phyloP scores from a whole-genome alignment of 2,113 vertebrate genomes.

The Butorides virescens region DNA sequence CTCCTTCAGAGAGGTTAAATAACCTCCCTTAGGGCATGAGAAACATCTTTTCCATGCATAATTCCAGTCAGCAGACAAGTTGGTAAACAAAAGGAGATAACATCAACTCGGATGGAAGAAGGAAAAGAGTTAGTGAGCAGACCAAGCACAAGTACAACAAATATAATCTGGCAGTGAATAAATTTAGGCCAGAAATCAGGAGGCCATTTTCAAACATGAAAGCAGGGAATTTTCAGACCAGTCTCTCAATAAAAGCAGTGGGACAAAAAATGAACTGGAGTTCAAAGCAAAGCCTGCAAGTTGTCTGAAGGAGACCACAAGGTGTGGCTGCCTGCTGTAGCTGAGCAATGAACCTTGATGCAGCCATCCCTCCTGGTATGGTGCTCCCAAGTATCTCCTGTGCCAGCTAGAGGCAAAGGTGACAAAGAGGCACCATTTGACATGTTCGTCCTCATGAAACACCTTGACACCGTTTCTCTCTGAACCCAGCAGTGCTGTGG shows the following conservation, averaged over 20 bases:
- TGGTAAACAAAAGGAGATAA: not conserved
- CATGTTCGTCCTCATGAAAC: fast-evolving
- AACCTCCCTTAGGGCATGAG: not conserved
- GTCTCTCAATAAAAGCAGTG: not conserved
- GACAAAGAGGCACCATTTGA: not conserved
- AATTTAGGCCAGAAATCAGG: not conserved
- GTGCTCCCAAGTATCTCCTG: not conserved
- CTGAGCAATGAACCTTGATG: not conserved
- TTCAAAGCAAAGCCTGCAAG: not conserved
- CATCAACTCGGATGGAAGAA: not conserved
- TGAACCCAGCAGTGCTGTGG: fast-evolving
- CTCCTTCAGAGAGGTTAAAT: conserved; percentile 2
- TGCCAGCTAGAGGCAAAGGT: not conserved
- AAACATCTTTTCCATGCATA: not conserved
- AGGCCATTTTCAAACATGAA: not conserved
- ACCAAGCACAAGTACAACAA: not conserved
- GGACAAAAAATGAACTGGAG: not conserved
- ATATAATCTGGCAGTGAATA: not conserved
- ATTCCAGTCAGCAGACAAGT: not conserved
- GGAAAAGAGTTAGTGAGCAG: not conserved
- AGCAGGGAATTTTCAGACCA: not conserved
- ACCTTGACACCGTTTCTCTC: not conserved
- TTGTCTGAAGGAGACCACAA: not conserved
- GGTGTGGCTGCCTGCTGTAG: not conserved
- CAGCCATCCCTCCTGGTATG: fast-evolving